Percentiles rank a stretch among this genome's conserved stretches.
These are phyloP conservation scores for Diplolepis rosae DNA, from an alignment of 2,888 invertebrate genomes.

Conservation along the genomic window DNA sequence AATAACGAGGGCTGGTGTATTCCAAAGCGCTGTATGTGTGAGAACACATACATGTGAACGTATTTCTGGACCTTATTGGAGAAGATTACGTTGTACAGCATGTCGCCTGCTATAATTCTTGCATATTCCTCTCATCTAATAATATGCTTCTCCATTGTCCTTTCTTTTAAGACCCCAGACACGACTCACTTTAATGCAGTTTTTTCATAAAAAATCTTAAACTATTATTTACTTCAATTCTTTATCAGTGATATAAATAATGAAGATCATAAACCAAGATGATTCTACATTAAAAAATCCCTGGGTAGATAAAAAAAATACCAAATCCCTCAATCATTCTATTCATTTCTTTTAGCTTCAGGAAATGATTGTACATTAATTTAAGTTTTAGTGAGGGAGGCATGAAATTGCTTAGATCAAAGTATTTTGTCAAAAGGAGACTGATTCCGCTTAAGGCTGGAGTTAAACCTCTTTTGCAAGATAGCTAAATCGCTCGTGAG, in stretches of 20 bases:
- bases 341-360: neutral
- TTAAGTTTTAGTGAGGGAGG: neutral
- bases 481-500: slow-evolving; percentile 10
- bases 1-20: too few relatives aligned
- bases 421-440: slow-evolving; percentile 22
- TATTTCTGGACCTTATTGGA: neutral
- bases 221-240: neutral
- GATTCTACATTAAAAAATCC: too few relatives aligned
- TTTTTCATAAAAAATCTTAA: neutral
- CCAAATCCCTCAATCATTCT: neutral
- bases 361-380: slow-evolving; percentile 23
- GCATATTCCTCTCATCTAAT: slow-evolving; percentile 47
- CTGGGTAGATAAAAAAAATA: neutral
- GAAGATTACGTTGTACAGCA: slow-evolving; percentile 46
- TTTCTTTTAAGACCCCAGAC: slow-evolving; percentile 19
- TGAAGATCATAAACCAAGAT: neutral
- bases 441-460: slow-evolving; percentile 34
- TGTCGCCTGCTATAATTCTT: slow-evolving; percentile 51
- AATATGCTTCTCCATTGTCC: slow-evolving; percentile 51
- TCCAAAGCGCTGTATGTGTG: neutral
- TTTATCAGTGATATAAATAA: neutral
- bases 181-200: neutral
- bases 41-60: neutral
- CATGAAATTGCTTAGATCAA: slow-evolving; percentile 26
- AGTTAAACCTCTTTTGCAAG: slow-evolving; percentile 31